phyloP scores from a whole-genome alignment of 2,113 vertebrate species.

The Syngnathus scovelli region DNA sequence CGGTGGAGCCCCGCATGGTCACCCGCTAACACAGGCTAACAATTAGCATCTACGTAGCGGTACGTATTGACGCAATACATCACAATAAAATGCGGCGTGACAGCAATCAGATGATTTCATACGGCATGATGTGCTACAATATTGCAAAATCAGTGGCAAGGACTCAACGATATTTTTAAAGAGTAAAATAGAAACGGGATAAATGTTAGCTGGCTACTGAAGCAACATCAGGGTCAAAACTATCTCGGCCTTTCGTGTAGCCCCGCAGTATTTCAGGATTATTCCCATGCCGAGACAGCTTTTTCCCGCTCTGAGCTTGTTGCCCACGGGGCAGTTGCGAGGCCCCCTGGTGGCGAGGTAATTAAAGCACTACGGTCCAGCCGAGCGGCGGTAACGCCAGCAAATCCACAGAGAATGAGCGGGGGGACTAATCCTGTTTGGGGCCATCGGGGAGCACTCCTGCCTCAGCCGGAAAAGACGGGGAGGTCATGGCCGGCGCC shows the following conservation, averaged over 20 bases:
- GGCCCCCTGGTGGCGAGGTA: slow-evolving; percentile 74
- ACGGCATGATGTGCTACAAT: too few relatives aligned
- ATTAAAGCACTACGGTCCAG: slow-evolving; percentile 72
- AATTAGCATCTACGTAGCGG: too few relatives aligned
- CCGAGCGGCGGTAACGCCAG: slow-evolving; percentile 67
- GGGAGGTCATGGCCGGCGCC: slow-evolving; percentile 29
- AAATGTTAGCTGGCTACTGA: background rate
- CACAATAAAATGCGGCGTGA: too few relatives aligned
- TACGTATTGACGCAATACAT: too few relatives aligned
- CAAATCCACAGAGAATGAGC: slow-evolving; percentile 66
- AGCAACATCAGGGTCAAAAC: slow-evolving; percentile 2
- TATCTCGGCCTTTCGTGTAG: slow-evolving; percentile 40
- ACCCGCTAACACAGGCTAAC: too few relatives aligned
- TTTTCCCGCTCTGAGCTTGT: slow-evolving; percentile 34
- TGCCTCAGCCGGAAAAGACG: slow-evolving; percentile 62
- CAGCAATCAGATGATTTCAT: too few relatives aligned
- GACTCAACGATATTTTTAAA: background rate
- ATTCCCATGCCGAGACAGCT: slow-evolving; percentile 61
- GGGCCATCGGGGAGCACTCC: slow-evolving; percentile 57
- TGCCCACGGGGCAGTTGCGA: slow-evolving; percentile 50
- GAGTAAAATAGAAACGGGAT: background rate
- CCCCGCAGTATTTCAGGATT: slow-evolving; percentile 46
- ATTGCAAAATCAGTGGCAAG: background rate
- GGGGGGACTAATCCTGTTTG: slow-evolving; percentile 77
- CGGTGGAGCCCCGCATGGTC: too few relatives aligned